A percentile compares a stretch with the other conserved stretches of the same genome.
phyloP scores from a whole-genome alignment of 2,888 invertebrate genomes.

The Icerya purchasi region DNA sequence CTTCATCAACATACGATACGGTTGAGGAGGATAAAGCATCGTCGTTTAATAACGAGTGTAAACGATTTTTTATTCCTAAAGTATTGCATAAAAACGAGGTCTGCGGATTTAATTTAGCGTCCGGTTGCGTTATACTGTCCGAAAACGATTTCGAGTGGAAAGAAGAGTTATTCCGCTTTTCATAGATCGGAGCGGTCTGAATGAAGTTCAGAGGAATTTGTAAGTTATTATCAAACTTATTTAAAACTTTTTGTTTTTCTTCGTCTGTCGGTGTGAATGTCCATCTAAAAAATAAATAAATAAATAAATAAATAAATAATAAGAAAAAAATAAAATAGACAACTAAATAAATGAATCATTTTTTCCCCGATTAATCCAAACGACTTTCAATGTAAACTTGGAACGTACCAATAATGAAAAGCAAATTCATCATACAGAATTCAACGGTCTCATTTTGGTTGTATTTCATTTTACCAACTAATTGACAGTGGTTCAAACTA shows the following conservation, averaged over 20 bases:
- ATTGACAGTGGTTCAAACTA: too few species aligned
- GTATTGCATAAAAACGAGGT: constrained; percentile 42
- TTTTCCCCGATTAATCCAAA: too few species aligned
- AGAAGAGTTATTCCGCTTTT: constrained; percentile 25
- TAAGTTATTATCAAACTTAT: constrained; percentile 42
- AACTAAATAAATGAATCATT: too few species aligned
- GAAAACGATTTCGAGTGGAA: constrained; percentile 18
- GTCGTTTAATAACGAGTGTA: constrained; percentile 31
- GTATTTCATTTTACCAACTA: too few species aligned
- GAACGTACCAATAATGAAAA: too few species aligned
- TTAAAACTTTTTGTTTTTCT: constrained; percentile 41
- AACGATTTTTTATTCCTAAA: constrained; percentile 53
- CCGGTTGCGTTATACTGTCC: constrained; percentile 24
- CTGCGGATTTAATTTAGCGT: constrained; percentile 42
- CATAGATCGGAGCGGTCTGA: constrained; percentile 44
- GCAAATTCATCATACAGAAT: too few species aligned
- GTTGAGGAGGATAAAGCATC: not conserved
- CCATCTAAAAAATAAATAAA: constrained; percentile 31
- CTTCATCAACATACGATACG: not conserved
- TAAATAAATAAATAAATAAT: not conserved
- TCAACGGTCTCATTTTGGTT: too few species aligned
- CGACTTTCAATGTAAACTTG: too few species aligned
- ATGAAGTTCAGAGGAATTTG: constrained; percentile 57
- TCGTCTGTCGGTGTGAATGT: constrained; percentile 49
- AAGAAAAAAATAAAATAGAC: too few species aligned